phyloP scores from a whole-genome alignment of 2,888 invertebrate genomes.

The Unio delphinus region DNA sequence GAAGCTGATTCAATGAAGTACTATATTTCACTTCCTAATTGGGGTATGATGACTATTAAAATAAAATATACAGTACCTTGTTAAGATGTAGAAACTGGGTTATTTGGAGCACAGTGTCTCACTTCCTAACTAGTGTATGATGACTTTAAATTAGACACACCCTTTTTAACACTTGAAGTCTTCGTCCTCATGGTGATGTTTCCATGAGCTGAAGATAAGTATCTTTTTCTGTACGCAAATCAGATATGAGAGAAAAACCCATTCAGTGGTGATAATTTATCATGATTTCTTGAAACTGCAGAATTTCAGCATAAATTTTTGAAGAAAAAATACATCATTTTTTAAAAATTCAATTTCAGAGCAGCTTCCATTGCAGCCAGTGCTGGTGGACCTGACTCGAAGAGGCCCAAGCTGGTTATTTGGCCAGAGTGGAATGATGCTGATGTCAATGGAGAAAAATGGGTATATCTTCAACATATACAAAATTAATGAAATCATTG shows the following conservation, averaged over 20 bases:
- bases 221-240: slow-evolving; percentile 6
- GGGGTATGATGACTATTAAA: too few relatives aligned
- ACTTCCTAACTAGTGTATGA: too few relatives aligned
- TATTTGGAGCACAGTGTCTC: too few relatives aligned
- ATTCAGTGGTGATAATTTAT: too few relatives aligned
- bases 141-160: background rate
- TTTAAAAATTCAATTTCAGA: slow-evolving; percentile 42
- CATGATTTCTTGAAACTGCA: too few relatives aligned
- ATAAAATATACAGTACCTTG: too few relatives aligned
- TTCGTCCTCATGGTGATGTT: background rate
- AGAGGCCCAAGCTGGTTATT: slow-evolving; percentile 59
- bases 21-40: too few relatives aligned
- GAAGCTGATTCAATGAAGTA: too few relatives aligned
- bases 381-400: slow-evolving; percentile 54
- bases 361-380: slow-evolving; percentile 66
- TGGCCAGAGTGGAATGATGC: slow-evolving; percentile 72
- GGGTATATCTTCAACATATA: slow-evolving; percentile 55
- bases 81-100: too few relatives aligned
- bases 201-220: slow-evolving; percentile 4
- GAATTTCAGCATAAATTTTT: too few relatives aligned
- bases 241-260: background rate
- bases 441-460: slow-evolving; percentile 71
- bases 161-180: background rate
- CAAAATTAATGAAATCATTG: too few relatives aligned
- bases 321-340: too few relatives aligned